Evolutionary conservation across 2,797 vertebrate species (phyloP).

Genomic region (Cyprinodon diabolis): DNA sequence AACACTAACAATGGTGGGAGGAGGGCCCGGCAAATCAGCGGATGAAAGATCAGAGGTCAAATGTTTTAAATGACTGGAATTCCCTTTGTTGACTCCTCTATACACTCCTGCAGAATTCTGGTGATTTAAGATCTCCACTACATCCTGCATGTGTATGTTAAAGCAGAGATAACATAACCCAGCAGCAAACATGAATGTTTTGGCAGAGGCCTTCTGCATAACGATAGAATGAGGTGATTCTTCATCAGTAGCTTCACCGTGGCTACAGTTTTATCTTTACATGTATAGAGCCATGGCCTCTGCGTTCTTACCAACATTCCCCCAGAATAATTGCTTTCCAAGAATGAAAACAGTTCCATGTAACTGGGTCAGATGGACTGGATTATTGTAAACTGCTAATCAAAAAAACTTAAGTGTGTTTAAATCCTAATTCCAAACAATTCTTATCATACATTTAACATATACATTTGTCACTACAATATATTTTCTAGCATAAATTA

Average conservation of each 20-base stretch:
- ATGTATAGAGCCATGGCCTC: slow-evolving; percentile 16
- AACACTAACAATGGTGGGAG: slow-evolving; percentile 19
- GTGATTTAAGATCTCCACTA: not conserved
- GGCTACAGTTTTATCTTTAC: slow-evolving; percentile 20
- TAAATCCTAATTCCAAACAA: not conserved
- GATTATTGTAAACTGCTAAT: slow-evolving; percentile 12
- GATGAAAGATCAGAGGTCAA: slow-evolving; percentile 54
- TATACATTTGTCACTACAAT: too few relatives aligned
- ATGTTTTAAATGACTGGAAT: slow-evolving; percentile 60
- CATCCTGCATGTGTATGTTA: slow-evolving; percentile 14
- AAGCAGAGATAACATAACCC: not conserved
- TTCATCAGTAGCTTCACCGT: not conserved
- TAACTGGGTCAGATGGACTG: slow-evolving; percentile 19
- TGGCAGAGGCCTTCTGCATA: not conserved
- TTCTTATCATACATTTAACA: too few relatives aligned
- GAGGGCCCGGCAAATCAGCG: slow-evolving; percentile 2
- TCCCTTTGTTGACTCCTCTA: slow-evolving; percentile 62
- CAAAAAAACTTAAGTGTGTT: slow-evolving; percentile 5
- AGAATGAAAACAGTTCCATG: slow-evolving; percentile 18
- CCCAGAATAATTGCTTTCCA: not conserved
- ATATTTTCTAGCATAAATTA: too few relatives aligned
- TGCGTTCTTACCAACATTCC: slow-evolving; percentile 46
- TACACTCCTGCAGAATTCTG: slow-evolving; percentile 15
- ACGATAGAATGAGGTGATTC: not conserved
- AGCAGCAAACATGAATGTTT: slow-evolving; percentile 4